Evolutionary conservation across 1,140 invertebrate species (phyloP).

Genomic region (Plodia interpunctella): DNA sequence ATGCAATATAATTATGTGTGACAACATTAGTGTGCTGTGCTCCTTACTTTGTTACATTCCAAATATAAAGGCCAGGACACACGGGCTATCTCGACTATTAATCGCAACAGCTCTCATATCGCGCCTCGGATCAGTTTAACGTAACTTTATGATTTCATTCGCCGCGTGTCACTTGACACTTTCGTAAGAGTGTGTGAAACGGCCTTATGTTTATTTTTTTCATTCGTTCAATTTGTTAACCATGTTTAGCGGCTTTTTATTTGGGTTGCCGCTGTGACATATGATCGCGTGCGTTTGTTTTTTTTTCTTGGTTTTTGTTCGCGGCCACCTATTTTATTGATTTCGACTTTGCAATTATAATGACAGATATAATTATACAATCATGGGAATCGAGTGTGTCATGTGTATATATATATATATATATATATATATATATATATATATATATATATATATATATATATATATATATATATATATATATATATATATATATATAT

Average conservation of each 20-base stretch:
- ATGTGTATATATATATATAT: too few relatives aligned
- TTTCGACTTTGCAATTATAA: background rate
- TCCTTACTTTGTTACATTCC: background rate
- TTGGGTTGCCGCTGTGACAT: background rate
- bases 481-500: too few relatives aligned
- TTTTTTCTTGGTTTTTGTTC: too few relatives aligned
- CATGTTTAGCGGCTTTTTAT: background rate
- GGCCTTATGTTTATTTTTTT: constrained; percentile 21
- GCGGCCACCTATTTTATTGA: background rate
- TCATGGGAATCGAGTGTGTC: too few relatives aligned
- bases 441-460: too few relatives aligned
- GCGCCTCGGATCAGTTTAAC: constrained; percentile 40
- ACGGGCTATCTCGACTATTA: constrained; percentile 51
- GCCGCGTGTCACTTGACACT: constrained; percentile 43
- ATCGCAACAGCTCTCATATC: constrained; percentile 47
- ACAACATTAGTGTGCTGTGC: background rate
- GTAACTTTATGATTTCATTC: constrained; percentile 44
- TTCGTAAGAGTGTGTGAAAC: constrained; percentile 22
- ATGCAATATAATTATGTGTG: too few relatives aligned
- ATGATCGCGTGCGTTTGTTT: background rate
- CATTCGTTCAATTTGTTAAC: background rate
- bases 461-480: too few relatives aligned
- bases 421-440: too few relatives aligned
- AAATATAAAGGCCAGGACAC: constrained; percentile 5
- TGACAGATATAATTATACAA: too few relatives aligned